Evolutionary conservation across 1,140 invertebrate species (phyloP).

Genomic region (Tetragnatha versicolor): DNA sequence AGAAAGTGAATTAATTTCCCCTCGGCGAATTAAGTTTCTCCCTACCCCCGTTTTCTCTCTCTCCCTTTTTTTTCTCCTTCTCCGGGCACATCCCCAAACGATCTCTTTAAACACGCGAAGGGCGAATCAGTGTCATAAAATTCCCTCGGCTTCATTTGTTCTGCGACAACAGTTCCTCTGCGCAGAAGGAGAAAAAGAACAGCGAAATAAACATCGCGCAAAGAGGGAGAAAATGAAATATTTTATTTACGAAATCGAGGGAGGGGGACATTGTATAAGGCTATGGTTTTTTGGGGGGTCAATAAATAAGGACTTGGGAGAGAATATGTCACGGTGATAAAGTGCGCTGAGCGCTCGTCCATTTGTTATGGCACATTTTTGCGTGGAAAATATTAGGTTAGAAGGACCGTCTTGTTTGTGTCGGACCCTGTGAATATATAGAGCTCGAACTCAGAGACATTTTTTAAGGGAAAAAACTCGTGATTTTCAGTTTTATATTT

Average conservation of each 20-base stretch:
- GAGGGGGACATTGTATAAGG: neutral
- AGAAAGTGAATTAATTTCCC: too few relatives aligned
- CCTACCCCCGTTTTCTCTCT: neutral
- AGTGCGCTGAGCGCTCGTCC: too few relatives aligned
- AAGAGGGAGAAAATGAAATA: neutral
- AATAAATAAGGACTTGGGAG: neutral
- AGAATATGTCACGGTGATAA: neutral
- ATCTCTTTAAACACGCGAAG: slow-evolving; percentile 22
- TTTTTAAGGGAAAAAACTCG: too few relatives aligned
- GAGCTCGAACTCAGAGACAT: too few relatives aligned
- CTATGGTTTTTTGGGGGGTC: neutral
- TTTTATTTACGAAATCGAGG: slow-evolving; percentile 9
- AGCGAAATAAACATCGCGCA: neutral
- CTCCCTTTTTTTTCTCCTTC: neutral
- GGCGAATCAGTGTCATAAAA: slow-evolving; percentile 41
- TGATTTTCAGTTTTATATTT: too few relatives aligned
- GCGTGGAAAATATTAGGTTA: too few relatives aligned
- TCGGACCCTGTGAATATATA: too few relatives aligned
- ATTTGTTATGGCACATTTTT: too few relatives aligned
- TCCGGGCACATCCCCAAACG: neutral
- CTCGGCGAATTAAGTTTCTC: slow-evolving; percentile 9
- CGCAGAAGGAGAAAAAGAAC: neutral
- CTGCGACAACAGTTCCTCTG: neutral
- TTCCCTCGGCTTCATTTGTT: slow-evolving; percentile 18
- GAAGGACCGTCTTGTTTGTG: too few relatives aligned